These are phyloP conservation scores for Cydia pomonella DNA, from an alignment of 1,140 invertebrate species.

Conservation along the genomic window DNA sequence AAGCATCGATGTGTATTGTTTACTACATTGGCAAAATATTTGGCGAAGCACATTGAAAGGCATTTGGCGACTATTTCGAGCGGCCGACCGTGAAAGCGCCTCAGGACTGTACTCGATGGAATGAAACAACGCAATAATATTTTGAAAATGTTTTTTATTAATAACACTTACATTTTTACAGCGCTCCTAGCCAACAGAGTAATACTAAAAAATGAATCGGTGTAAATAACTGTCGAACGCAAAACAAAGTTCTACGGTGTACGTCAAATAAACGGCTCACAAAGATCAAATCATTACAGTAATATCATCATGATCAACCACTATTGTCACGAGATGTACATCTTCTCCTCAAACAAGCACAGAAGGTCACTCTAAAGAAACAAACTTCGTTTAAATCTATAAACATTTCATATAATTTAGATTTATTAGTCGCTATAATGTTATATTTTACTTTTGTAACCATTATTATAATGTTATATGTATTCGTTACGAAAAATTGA, in stretches of 20 bases:
- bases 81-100: background rate
- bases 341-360: conserved; percentile 71
- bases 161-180: conserved; percentile 81
- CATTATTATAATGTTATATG: conserved; percentile 79
- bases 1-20: background rate
- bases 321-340: conserved; percentile 75
- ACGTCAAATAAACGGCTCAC: conserved; percentile 74
- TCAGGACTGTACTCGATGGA: conserved; percentile 35
- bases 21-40: background rate
- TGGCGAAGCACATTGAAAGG: background rate
- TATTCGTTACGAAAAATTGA: conserved; percentile 77
- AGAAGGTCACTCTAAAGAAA: conserved; percentile 76
- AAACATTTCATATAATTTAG: conserved; percentile 81
- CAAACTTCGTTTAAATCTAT: conserved; percentile 78
- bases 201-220: conserved; percentile 79
- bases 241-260: conserved; percentile 79
- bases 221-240: conserved; percentile 79
- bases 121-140: conserved; percentile 75
- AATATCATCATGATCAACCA: conserved; percentile 62
- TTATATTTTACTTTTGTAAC: conserved; percentile 80
- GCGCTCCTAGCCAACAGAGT: conserved; percentile 80
- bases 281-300: conserved; percentile 70
- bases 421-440: conserved; percentile 80
- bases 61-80: background rate
- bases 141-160: conserved; percentile 81